Conservation (phyloP, 2,888 invertebrate genomes). For the Rhabditoides inermis region DNA sequence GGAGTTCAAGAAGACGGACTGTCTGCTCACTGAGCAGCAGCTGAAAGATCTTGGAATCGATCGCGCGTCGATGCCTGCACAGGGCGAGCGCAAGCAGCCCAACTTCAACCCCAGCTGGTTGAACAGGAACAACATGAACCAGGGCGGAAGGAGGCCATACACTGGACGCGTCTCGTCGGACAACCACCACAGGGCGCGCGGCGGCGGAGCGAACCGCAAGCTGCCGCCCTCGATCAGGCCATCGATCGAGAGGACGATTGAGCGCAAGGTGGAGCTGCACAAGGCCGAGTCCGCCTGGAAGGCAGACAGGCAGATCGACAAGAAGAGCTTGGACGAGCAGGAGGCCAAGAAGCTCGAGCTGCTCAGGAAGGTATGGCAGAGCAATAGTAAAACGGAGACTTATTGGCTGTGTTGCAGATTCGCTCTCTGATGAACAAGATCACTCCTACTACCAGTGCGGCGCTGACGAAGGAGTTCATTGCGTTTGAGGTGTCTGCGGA, state of each 20-base stretch:
- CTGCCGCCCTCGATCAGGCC: background rate
- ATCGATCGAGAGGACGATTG: conserved; percentile 10
- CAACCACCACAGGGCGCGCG: background rate
- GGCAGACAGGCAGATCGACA: conserved; percentile 18
- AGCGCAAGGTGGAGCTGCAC: conserved; percentile 10
- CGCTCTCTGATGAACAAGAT: conserved; percentile 44
- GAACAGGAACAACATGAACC: conserved; percentile 9
- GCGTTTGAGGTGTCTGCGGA: conserved; percentile 17
- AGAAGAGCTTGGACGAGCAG: conserved; percentile 8
- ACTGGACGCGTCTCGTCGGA: conserved; percentile 2
- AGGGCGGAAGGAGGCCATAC: conserved; percentile 3
- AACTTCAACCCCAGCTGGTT: conserved; percentile 26
- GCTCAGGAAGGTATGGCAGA: background rate
- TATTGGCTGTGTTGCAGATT: background rate
- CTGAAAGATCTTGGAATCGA: conserved; percentile 25
- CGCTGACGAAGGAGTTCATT: conserved; percentile 29
- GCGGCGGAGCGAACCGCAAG: conserved; percentile 2
- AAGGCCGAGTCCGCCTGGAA: conserved; percentile 38
- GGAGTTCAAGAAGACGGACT: conserved; percentile 18
- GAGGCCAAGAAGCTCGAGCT: conserved; percentile 6
- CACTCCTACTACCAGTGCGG: conserved; percentile 33
- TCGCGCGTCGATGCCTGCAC: conserved; percentile 21
- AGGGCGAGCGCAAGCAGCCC: conserved; percentile 11
- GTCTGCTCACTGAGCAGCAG: conserved; percentile 15
- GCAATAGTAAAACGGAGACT: background rate